These are phyloP conservation scores for Hippopotamyrus pictus DNA, from an alignment of 2,797 vertebrate species.

Conservation along the genomic window DNA sequence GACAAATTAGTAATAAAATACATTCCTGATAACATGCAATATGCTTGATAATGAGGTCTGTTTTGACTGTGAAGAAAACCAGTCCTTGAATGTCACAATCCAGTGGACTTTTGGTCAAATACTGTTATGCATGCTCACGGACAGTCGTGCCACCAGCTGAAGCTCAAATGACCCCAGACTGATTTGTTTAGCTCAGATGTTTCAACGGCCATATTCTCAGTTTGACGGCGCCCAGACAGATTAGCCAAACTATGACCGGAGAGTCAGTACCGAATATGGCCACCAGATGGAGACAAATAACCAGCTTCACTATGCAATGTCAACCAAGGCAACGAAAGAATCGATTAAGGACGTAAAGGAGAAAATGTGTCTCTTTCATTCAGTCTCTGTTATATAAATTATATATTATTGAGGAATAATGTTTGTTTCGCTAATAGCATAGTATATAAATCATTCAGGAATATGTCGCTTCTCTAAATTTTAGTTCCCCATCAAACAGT, in stretches of 20 bases:
- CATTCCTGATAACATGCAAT: not conserved
- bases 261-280: not conserved
- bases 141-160: not conserved
- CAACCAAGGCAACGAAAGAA: not conserved
- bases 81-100: not conserved
- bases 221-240: not conserved
- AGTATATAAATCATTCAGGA: not conserved
- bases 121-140: not conserved
- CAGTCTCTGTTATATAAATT: not conserved
- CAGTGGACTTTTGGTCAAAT: not conserved
- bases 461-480: not conserved
- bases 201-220: not conserved
- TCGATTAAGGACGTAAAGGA: not conserved
- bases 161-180: not conserved
- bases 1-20: not conserved
- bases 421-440: not conserved
- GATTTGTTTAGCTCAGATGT: not conserved
- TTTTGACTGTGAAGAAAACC: not conserved
- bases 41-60: not conserved
- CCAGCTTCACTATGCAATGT: not conserved
- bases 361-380: not conserved
- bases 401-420: not conserved
- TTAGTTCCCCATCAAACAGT: not conserved
- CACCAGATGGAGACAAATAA: not conserved
- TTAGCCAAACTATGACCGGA: not conserved